Conservation (phyloP, 2,113 vertebrate species). For the Charina bottae region DNA sequence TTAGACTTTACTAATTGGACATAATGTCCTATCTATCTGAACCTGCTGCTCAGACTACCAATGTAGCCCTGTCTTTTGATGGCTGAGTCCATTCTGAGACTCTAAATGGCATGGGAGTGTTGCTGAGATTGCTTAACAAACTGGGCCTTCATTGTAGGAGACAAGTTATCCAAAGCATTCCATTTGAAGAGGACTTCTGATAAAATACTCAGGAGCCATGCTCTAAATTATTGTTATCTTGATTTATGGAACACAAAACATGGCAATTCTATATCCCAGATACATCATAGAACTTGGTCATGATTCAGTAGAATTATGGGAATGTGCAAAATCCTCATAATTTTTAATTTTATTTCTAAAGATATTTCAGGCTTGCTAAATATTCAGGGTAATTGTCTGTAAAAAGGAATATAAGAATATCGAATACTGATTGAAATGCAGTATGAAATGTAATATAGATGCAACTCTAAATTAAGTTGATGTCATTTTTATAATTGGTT, state of each 20-base stretch:
- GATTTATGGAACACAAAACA: neutral
- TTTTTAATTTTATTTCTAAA: neutral
- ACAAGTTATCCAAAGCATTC: neutral
- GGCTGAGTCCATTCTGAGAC: neutral
- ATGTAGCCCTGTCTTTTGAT: neutral
- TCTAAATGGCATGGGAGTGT: neutral
- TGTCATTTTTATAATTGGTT: neutral
- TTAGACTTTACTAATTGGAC: neutral
- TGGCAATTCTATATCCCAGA: neutral
- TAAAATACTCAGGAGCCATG: neutral
- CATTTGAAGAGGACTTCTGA: neutral
- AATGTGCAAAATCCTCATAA: neutral
- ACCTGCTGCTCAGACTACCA: neutral
- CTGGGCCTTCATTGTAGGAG: neutral
- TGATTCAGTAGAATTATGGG: neutral
- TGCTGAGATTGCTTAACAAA: neutral
- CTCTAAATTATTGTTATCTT: neutral
- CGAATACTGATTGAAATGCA: neutral
- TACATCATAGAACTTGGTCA: neutral
- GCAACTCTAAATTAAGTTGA: neutral
- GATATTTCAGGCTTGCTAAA: neutral
- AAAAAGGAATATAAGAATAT: neutral
- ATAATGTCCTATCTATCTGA: neutral
- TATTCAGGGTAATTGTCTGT: neutral
- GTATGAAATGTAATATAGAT: neutral